Evolutionary conservation across 2,113 vertebrate species (phyloP).

Genomic region (Phalacrocorax carbo): DNA sequence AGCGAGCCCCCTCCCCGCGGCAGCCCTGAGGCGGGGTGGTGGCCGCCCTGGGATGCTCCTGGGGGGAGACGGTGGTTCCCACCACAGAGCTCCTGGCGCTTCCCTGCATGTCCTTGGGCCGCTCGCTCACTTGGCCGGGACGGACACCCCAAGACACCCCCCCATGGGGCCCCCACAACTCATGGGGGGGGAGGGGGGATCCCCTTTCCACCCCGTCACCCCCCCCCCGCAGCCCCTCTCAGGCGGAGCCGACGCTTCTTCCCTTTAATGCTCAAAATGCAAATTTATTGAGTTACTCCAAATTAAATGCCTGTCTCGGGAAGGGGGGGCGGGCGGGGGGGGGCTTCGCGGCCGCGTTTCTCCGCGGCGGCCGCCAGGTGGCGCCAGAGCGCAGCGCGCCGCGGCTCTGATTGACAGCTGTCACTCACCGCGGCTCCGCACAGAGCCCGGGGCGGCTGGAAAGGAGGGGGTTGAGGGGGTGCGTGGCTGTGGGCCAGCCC

Average conservation of each 20-base stretch:
- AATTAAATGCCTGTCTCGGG: not conserved
- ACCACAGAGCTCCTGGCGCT: not conserved
- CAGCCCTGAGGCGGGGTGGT: not conserved
- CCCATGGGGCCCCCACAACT: too few species aligned
- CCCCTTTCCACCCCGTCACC: too few species aligned
- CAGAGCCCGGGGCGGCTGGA: rapidly evolving
- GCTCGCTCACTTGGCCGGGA: not conserved
- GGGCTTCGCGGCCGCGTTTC: not conserved
- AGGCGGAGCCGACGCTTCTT: too few species aligned
- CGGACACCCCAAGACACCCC: not conserved
- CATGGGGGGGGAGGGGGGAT: too few species aligned
- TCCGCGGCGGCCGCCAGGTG: not conserved
- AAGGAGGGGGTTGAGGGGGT: rapidly evolving
- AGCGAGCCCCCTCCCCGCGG: not conserved
- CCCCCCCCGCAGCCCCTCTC: too few species aligned
- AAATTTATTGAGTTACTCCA: too few species aligned
- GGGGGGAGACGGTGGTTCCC: not conserved
- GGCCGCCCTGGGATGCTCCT: not conserved
- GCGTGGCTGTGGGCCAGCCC: not conserved
- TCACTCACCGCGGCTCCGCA: not conserved
- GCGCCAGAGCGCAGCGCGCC: not conserved
- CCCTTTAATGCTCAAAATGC: too few species aligned
- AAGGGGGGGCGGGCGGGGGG: too few species aligned
- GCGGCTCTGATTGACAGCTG: not conserved
- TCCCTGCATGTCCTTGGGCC: not conserved